Percentiles rank a stretch among this genome's conserved stretches.
Evolutionary conservation across 2,797 vertebrate species (phyloP).

Genomic region (Alfaro cultratus): DNA sequence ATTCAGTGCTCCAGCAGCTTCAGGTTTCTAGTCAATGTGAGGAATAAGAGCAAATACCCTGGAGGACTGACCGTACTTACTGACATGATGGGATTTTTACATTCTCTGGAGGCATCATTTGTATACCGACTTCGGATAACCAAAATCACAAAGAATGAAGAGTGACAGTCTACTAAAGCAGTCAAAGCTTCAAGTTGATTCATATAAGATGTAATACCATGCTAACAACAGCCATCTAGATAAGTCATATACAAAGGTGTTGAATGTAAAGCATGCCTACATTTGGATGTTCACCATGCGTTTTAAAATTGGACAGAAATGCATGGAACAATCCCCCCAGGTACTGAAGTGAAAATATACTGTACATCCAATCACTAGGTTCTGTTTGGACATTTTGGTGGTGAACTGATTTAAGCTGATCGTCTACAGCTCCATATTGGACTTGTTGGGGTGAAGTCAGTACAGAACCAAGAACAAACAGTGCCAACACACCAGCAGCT

Average conservation of each 20-base stretch:
- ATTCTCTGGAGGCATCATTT: conserved; percentile 11
- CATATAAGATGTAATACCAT: too few species aligned
- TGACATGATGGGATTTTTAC: conserved; percentile 10
- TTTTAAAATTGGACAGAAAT: background rate
- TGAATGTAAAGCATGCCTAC: background rate
- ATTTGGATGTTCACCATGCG: background rate
- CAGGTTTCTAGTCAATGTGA: conserved; percentile 12
- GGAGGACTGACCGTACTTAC: background rate
- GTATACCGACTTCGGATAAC: background rate
- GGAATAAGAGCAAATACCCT: background rate
- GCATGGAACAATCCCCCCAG: background rate
- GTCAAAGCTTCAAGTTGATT: background rate
- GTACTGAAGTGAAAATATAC: background rate
- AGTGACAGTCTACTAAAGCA: background rate
- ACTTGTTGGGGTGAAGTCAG: background rate
- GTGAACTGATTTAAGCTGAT: background rate
- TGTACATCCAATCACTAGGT: background rate
- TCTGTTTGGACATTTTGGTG: background rate
- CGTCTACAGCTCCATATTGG: background rate
- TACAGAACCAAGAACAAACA: background rate
- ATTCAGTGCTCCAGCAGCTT: background rate
- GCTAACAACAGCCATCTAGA: background rate
- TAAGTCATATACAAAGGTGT: background rate
- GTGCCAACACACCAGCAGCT: background rate
- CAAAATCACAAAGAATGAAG: background rate